Evolutionary conservation across 2,797 vertebrate species (phyloP), one percentile per base, ranked within the genome.

Genomic region (Spizella passerina): DNA sequence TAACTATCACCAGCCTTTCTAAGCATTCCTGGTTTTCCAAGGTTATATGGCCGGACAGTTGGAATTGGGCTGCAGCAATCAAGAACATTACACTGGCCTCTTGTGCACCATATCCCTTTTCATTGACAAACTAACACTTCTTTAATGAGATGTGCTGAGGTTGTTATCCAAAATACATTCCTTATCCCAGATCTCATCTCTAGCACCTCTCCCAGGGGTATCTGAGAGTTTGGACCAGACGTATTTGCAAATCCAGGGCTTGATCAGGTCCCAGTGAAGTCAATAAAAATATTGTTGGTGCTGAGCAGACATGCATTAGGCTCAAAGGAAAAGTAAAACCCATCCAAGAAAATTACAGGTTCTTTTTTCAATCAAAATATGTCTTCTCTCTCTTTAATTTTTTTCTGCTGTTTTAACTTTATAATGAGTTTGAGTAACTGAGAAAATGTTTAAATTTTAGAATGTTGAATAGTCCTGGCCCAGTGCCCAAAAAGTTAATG

Each of bases 91-190:
- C 65, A 87, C 27, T 46, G 64, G 86, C 61, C 86, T 94, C 90
- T 46, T 47, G 78, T 78, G 93, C 49, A 70, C 78, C 24, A 47
- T 81, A 87, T 44, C 50, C 57, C 38, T 88, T 90, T 92, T 95
- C 88, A 89, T 46, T 84, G 84, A 94, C 53, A 86, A 95, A 88
- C 85, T 90, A 94, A 85, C 84, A 90, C 53, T 68, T 89, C 81
- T 92, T 89, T 71, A 95, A 93, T 78, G 79, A 93, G 75, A 87
- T 6, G 55, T 91, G 72, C 88, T 85, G 61, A 80, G 63, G 16
- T 75, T 41, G 17, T 72, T 72, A 93, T 93, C 84, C 90, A 91
- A 92, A 75, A 39, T 57, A 71, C 83, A 88, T 95, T 87, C 86
- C 72, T 91, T 81, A 86, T 72, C 57, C 72, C 39, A n/a, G 20